Evolutionary conservation across 2,888 invertebrate genomes (phyloP).

Genomic region (Tigriopus californicus): DNA sequence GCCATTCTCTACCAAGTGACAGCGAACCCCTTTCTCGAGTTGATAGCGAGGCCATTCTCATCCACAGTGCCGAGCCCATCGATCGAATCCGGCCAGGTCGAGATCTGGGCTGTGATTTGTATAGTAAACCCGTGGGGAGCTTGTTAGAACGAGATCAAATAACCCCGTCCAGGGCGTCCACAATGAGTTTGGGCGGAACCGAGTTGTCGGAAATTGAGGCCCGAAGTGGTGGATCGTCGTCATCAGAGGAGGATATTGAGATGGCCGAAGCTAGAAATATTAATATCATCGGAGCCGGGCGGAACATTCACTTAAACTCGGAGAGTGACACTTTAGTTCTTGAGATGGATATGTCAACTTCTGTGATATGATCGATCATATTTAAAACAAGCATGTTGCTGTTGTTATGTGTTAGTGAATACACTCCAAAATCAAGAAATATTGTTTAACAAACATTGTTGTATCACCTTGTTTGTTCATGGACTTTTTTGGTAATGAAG

Average conservation of each 20-base stretch:
- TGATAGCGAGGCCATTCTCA: conserved; percentile 4
- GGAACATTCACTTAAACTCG: no score
- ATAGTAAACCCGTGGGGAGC: neutral
- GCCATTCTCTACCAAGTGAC: no score
- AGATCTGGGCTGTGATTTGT: neutral
- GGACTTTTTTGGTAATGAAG: no score
- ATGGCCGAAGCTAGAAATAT: neutral
- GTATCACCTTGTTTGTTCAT: no score
- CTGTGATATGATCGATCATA: conserved; percentile 6
- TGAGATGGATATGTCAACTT: conserved; percentile 7
- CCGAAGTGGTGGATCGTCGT: neutral
- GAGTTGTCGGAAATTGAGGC: neutral
- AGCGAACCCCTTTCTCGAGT: neutral
- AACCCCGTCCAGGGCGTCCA: neutral
- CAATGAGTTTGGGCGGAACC: neutral
- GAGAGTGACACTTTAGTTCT: neutral
- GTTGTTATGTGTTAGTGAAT: no score
- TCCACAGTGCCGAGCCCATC: conserved; percentile 6
- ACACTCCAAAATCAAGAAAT: no score
- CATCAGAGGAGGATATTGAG: neutral
- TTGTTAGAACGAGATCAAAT: neutral
- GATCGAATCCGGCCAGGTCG: neutral
- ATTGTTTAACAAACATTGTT: no score
- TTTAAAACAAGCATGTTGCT: neutral
- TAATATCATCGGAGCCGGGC: neutral